phyloP scores from a whole-genome alignment of 2,797 vertebrate species.

The Siniperca scherzeri region DNA sequence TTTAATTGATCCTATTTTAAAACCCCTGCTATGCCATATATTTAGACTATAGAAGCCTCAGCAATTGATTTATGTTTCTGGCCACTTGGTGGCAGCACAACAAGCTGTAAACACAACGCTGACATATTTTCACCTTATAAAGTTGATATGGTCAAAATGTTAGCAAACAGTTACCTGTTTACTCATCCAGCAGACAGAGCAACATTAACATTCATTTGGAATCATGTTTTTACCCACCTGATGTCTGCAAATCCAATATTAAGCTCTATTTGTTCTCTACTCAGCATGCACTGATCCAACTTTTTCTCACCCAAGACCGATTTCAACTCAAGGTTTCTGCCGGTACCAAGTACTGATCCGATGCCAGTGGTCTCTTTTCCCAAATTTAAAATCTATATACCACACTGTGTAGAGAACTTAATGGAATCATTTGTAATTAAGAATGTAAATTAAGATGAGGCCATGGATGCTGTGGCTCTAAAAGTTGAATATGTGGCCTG shows the following conservation, averaged over 20 bases:
- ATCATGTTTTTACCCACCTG: neutral
- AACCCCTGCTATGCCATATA: neutral
- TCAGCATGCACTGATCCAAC: neutral
- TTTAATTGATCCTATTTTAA: neutral
- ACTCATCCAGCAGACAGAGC: neutral
- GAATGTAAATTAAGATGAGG: neutral
- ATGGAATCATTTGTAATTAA: neutral
- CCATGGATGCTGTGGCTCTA: neutral
- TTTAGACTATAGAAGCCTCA: neutral
- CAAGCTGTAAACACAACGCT: neutral
- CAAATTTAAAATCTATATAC: too few relatives aligned
- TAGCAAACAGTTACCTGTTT: neutral
- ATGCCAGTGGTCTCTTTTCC: neutral
- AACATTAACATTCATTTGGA: neutral
- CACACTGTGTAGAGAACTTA: neutral
- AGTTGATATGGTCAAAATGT: neutral
- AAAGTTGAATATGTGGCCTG: neutral
- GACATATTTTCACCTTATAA: neutral
- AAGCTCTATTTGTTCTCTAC: neutral
- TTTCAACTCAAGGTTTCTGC: neutral
- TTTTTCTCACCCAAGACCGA: too few relatives aligned
- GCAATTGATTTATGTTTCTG: neutral
- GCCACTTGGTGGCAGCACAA: neutral
- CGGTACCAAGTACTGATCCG: neutral
- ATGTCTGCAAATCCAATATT: neutral